Evolutionary conservation across 2,797 vertebrate species (phyloP).

Genomic region (Luscinia luscinia): DNA sequence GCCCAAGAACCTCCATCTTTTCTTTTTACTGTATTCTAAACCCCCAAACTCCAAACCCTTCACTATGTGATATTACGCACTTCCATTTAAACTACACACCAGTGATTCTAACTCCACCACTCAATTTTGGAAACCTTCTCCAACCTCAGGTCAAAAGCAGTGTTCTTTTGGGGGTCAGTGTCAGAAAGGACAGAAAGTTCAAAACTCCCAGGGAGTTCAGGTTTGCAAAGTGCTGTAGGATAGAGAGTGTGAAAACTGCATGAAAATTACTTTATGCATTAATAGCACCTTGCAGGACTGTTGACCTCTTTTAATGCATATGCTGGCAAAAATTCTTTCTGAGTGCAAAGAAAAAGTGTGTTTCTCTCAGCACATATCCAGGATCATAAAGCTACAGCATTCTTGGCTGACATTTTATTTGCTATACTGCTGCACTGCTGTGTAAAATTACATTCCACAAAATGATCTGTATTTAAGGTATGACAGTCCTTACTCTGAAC

Average conservation of each 20-base stretch:
- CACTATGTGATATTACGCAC: too few relatives aligned
- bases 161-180: too few relatives aligned
- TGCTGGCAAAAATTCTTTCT: background rate
- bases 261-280: background rate
- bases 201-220: background rate
- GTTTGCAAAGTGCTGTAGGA: background rate
- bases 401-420: conserved; percentile 7
- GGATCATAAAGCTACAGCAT: background rate
- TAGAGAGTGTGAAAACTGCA: background rate
- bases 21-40: too few relatives aligned
- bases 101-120: too few relatives aligned
- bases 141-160: too few relatives aligned
- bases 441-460: background rate
- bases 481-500: background rate
- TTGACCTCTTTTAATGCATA: background rate
- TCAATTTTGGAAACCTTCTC: too few relatives aligned
- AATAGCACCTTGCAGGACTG: background rate
- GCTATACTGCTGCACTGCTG: background rate
- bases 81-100: too few relatives aligned
- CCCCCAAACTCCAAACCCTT: too few relatives aligned
- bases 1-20: too few relatives aligned
- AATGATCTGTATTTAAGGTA: conserved; percentile 42
- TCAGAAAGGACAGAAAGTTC: too few relatives aligned
- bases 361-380: background rate
- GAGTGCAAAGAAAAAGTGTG: background rate